Conservation (phyloP, 2,888 invertebrate genomes). For the Morpho helenor region DNA sequence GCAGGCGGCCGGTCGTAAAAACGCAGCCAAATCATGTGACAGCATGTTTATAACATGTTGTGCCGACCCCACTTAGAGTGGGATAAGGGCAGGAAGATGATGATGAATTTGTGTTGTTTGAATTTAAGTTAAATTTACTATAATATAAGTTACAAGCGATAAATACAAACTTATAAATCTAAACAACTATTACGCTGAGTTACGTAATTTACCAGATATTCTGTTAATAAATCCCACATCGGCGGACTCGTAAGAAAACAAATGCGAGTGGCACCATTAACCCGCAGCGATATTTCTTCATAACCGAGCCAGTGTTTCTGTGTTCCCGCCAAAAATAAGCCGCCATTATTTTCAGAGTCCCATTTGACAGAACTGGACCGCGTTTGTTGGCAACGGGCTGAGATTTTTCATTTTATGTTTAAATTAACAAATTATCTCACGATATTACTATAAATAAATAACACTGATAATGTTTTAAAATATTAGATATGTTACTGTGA, state of each 20-base stretch:
- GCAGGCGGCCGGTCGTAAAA: too few species aligned
- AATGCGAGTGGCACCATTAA: slow-evolving; percentile 35
- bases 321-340: slow-evolving; percentile 67
- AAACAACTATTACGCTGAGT: slow-evolving; percentile 13
- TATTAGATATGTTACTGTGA: too few species aligned
- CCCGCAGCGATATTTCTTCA: slow-evolving; percentile 46
- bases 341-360: slow-evolving; percentile 57
- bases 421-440: slow-evolving; percentile 30
- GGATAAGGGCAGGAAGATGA: too few species aligned
- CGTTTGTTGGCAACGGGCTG: slow-evolving; percentile 47
- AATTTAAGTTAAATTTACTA: neutral
- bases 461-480: too few species aligned
- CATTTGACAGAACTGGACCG: slow-evolving; percentile 70
- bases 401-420: slow-evolving; percentile 24
- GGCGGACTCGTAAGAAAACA: slow-evolving; percentile 38
- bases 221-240: slow-evolving; percentile 21
- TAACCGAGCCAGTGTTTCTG: slow-evolving; percentile 43
- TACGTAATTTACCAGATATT: slow-evolving; percentile 14
- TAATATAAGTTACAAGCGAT: neutral
- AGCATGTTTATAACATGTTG: too few species aligned
- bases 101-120: too few species aligned
- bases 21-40: too few species aligned
- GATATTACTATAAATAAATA: slow-evolving; percentile 18
- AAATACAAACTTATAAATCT: neutral
- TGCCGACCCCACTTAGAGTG: too few species aligned